These are phyloP conservation scores for Siniperca obscura DNA, from an alignment of 2,797 vertebrate species.

Conservation along the genomic window DNA sequence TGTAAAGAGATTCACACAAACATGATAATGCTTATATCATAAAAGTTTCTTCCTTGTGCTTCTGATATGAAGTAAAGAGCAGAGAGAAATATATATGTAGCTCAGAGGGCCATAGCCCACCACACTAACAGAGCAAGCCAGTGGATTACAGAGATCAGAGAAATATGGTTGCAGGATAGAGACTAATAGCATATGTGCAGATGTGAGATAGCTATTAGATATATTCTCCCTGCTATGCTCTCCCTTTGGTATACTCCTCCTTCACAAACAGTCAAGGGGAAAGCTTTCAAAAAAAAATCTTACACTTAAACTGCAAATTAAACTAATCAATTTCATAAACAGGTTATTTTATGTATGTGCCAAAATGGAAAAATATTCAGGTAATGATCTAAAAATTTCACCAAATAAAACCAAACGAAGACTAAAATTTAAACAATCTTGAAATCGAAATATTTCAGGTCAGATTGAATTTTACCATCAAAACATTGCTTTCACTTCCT, in stretches of 20 bases:
- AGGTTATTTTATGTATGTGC: neutral
- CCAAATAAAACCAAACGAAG: neutral
- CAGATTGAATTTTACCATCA: neutral
- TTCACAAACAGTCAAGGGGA: neutral
- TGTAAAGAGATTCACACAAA: conserved; percentile 14
- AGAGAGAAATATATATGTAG: conserved; percentile 4
- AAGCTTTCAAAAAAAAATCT: neutral
- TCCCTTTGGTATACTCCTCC: neutral
- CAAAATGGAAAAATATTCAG: neutral
- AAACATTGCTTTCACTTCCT: neutral
- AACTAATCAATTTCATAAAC: neutral
- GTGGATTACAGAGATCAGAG: conserved; percentile 40
- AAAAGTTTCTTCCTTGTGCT: neutral
- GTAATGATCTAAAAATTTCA: neutral
- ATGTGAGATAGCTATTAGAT: conserved; percentile 13
- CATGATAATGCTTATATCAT: neutral
- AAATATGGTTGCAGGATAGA: conserved; percentile 10
- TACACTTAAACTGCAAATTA: too few relatives aligned
- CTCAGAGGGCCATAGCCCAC: neutral
- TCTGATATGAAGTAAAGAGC: conserved; percentile 6
- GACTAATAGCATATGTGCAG: neutral
- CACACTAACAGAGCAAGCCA: conserved; percentile 5
- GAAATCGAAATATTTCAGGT: neutral
- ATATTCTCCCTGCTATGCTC: neutral
- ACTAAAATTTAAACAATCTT: conserved; percentile 1